Conservation (phyloP, 2,888 invertebrate genomes). For the Drosophila setosimentum region DNA sequence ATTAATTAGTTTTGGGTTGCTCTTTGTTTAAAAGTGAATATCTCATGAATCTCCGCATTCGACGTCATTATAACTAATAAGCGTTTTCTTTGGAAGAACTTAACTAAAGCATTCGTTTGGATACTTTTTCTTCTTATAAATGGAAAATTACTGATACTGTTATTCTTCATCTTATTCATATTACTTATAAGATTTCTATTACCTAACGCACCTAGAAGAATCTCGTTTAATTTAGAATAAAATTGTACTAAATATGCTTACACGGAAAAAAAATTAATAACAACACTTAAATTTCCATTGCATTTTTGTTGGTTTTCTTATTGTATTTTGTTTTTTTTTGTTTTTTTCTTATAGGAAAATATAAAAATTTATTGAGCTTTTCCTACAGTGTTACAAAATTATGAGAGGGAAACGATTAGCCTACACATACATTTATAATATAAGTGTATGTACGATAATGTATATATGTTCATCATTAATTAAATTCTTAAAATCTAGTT, state of each 20-base stretch:
- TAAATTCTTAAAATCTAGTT: constrained; percentile 13
- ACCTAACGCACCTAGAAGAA: constrained; percentile 45
- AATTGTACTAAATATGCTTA: constrained; percentile 25
- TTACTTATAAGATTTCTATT: constrained; percentile 17
- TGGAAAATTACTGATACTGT: constrained; percentile 28
- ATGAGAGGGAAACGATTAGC: constrained; percentile 41
- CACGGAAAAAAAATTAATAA: constrained; percentile 7
- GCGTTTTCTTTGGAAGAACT: constrained; percentile 82
- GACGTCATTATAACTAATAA: constrained; percentile 73
- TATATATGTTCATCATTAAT: constrained; percentile 13
- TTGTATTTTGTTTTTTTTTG: background rate
- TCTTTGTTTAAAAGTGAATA: constrained; percentile 12
- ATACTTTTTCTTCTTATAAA: constrained; percentile 30
- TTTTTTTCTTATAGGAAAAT: constrained; percentile 67
- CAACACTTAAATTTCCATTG: constrained; percentile 14
- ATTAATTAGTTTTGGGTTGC: constrained; percentile 14
- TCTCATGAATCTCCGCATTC: constrained; percentile 10
- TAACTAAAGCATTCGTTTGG: constrained; percentile 63
- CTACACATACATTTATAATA: constrained; percentile 22
- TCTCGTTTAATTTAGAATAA: constrained; percentile 39
- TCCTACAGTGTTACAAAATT: constrained; percentile 32
- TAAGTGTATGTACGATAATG: background rate
- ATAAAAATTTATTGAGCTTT: constrained; percentile 74
- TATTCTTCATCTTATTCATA: constrained; percentile 23
- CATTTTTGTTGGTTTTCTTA: background rate